Conservation (phyloP, 2,888 invertebrate genomes). For the Globia sparganii region DNA sequence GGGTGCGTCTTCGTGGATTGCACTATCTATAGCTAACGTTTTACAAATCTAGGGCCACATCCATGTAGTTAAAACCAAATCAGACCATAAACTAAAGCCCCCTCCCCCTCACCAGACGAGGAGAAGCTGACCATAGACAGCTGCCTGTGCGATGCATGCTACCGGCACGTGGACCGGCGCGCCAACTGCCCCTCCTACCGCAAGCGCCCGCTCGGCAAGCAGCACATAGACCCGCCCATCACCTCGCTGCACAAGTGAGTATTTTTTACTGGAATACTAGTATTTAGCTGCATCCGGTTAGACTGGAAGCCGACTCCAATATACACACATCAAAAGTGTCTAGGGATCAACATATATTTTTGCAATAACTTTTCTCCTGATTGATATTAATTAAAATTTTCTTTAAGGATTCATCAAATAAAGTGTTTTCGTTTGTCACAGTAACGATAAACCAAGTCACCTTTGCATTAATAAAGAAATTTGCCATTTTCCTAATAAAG, state of each 20-base stretch:
- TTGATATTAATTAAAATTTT: too few relatives aligned
- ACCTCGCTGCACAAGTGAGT: conserved; percentile 67
- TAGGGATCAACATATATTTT: too few relatives aligned
- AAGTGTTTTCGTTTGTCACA: too few relatives aligned
- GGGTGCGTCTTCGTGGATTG: too few relatives aligned
- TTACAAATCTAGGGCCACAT: background rate
- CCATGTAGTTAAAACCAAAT: background rate
- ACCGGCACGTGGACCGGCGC: conserved; percentile 95
- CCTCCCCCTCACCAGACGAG: conserved; percentile 89
- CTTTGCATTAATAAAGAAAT: too few relatives aligned
- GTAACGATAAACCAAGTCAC: too few relatives aligned
- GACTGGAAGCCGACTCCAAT: background rate
- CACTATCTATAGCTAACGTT: too few relatives aligned
- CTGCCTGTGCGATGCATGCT: conserved; percentile 96
- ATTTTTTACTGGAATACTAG: background rate
- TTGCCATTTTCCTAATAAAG: too few relatives aligned
- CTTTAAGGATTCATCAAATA: too few relatives aligned
- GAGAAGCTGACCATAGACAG: conserved; percentile 95
- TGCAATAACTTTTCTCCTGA: too few relatives aligned
- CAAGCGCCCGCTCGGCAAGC: conserved; percentile 86
- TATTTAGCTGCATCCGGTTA: background rate
- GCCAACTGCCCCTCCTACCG: conserved; percentile 93
- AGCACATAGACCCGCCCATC: conserved; percentile 61
- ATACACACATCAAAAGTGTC: too few relatives aligned
- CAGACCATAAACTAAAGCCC: conserved; percentile 22